Conservation (phyloP, 2,888 invertebrate genomes). For the Alsophila aescularia region DNA sequence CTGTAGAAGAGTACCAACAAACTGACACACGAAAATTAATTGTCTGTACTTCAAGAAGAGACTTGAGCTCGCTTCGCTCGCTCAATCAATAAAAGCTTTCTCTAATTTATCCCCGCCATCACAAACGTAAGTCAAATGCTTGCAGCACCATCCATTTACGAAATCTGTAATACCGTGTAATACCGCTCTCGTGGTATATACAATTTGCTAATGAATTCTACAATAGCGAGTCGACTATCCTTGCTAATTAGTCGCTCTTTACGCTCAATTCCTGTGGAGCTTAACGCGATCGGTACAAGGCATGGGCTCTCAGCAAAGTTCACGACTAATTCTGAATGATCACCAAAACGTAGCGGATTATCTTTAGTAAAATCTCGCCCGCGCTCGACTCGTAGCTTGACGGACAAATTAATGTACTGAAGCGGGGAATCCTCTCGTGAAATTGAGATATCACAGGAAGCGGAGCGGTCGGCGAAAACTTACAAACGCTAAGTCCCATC, state of each 20-base stretch:
- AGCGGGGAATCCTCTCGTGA: constrained; percentile 67
- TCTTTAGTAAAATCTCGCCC: constrained; percentile 37
- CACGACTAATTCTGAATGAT: constrained; percentile 22
- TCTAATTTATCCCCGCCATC: constrained; percentile 13
- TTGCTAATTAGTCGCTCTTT: constrained; percentile 69
- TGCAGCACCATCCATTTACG: constrained; percentile 44
- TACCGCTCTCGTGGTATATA: constrained; percentile 52
- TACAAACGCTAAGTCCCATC: constrained; percentile 78
- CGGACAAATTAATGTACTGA: constrained; percentile 64
- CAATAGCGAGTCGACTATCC: constrained; percentile 67
- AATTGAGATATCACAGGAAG: constrained; percentile 72
- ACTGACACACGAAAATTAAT: too few species aligned
- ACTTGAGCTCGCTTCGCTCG: too few species aligned
- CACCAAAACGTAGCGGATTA: constrained; percentile 34
- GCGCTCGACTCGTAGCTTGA: constrained; percentile 55
- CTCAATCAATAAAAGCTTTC: constrained; percentile 3
- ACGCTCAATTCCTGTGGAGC: constrained; percentile 63
- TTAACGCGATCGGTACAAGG: constrained; percentile 55
- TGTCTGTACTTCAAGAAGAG: too few species aligned
- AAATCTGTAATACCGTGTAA: constrained; percentile 53
- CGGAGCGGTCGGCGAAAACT: constrained; percentile 74
- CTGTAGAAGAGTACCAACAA: too few species aligned
- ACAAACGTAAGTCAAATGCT: constrained; percentile 10
- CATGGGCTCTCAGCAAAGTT: constrained; percentile 42
- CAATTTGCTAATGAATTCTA: constrained; percentile 69